phyloP scores from a whole-genome alignment of 2,797 vertebrate genomes.

The Momotus momota region DNA sequence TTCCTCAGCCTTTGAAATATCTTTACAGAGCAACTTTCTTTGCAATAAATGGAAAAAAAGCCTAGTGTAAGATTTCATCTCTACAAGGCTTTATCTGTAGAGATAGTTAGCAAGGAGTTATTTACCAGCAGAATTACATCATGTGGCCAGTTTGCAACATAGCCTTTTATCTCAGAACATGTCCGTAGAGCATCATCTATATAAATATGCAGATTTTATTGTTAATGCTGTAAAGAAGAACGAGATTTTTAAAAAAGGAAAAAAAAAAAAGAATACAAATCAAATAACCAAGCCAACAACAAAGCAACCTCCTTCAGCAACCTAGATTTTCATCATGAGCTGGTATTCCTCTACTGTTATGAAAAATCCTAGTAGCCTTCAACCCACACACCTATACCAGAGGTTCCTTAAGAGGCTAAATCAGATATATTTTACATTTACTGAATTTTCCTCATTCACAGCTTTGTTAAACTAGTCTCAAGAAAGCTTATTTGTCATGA shows the following conservation, averaged over 20 bases:
- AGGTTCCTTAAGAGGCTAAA: neutral
- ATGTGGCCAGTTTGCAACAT: neutral
- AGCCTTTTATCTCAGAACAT: neutral
- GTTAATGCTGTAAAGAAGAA: neutral
- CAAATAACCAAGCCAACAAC: neutral
- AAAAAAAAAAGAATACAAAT: neutral
- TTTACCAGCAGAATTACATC: neutral
- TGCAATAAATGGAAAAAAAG: neutral
- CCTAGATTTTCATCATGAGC: neutral
- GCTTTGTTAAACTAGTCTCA: constrained; percentile 5
- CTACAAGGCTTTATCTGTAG: neutral
- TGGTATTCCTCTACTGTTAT: neutral
- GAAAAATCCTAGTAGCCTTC: neutral
- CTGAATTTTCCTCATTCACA: constrained; percentile 29
- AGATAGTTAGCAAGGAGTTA: neutral
- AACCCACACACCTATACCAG: neutral
- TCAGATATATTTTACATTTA: neutral
- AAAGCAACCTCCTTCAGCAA: neutral
- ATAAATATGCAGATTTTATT: neutral
- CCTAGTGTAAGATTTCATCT: neutral
- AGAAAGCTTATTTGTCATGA: constrained; percentile 31
- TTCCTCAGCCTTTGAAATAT: neutral
- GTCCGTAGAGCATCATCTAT: neutral
- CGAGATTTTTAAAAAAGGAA: neutral
- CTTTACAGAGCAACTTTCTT: neutral